Base-by-base conservation (phyloP, 2,113 vertebrate genomes). In the Diadophis punctatus region DNA sequence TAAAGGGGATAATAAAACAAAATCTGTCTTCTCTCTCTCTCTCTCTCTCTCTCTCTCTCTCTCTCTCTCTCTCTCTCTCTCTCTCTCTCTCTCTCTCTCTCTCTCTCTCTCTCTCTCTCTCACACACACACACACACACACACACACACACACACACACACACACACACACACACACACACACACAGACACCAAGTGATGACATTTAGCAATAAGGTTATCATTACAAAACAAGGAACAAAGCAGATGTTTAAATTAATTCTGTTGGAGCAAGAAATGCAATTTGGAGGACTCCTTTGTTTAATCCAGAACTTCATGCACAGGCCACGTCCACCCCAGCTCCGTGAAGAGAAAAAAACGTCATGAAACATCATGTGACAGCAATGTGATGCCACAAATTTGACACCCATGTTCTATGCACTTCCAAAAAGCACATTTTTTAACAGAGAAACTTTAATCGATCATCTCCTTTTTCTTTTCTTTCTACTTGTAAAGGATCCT, bases 181-280 rank as follows among this genome's bases (percentile, higher is more conserved):
- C 94, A 7, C 80, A 93, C 93, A 93, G 92, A 93, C 96, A 94
- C 94, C 93, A 84, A 92, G 93, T 96, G 94, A 91, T 96, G 93
- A 96, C 93, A 94, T 94, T 93, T 93, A 96, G 96, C 96, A 94
- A 94, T 95, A 95, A 93, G 96, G 93, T 97, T 96, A 95, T 95
- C 97, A 97, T 96, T 96, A 96, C 94, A 95, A 93, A 95, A 92
- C 91, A 91, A 96, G 94, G 90, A 95, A 91, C 91, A 92, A 96
- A 93, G 90, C 93, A 93, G 90, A 95, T 94, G 94, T 93, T 90
- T 95, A 95, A 96, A 96, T 97, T 96, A 94, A 97, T 96, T 92
- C 95, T 96, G 92, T 92, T 84, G 95, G 60, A 94, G 92, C 74
- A 93, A 92, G 16, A 20, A 94, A 91, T 95, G 51, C 93, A 91